Evolutionary conservation across 1,140 invertebrate species (phyloP).

Genomic region (Papilio helenus): DNA sequence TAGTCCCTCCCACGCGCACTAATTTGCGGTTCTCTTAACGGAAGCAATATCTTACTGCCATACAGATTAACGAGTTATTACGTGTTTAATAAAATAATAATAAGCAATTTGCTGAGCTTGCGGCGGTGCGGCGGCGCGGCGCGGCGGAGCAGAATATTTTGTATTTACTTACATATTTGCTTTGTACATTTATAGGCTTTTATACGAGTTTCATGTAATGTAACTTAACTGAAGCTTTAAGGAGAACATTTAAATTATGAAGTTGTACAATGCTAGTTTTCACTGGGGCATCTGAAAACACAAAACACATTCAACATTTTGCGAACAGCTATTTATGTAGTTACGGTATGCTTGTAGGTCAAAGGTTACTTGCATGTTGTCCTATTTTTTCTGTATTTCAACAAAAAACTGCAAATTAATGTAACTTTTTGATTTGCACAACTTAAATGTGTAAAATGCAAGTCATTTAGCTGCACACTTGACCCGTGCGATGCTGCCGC

Average conservation of each 20-base stretch:
- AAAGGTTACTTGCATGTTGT: no score
- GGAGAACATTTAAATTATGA: no score
- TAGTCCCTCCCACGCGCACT: constrained; percentile 13
- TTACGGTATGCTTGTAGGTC: no score
- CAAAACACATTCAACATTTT: no score
- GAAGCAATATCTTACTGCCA: constrained; percentile 19
- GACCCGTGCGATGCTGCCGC: neutral
- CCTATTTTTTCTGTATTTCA: neutral
- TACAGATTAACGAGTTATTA: constrained; percentile 20
- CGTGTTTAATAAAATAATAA: constrained; percentile 11
- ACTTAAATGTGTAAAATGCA: constrained; percentile 2
- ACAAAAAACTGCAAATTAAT: neutral
- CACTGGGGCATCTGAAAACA: no score
- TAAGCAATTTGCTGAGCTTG: neutral
- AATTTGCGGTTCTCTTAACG: constrained; percentile 37
- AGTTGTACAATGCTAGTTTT: no score
- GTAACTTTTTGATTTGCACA: constrained; percentile 19
- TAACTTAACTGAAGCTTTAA: no score
- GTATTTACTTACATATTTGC: neutral
- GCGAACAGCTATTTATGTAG: no score
- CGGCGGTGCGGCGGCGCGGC: neutral
- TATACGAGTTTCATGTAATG: neutral
- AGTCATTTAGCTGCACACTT: constrained; percentile 5
- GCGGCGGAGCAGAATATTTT: neutral
- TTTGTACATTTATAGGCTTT: constrained; percentile 5